These are phyloP conservation scores for Channa striata DNA, from an alignment of 2,797 vertebrate genomes.

Conservation along the genomic window DNA sequence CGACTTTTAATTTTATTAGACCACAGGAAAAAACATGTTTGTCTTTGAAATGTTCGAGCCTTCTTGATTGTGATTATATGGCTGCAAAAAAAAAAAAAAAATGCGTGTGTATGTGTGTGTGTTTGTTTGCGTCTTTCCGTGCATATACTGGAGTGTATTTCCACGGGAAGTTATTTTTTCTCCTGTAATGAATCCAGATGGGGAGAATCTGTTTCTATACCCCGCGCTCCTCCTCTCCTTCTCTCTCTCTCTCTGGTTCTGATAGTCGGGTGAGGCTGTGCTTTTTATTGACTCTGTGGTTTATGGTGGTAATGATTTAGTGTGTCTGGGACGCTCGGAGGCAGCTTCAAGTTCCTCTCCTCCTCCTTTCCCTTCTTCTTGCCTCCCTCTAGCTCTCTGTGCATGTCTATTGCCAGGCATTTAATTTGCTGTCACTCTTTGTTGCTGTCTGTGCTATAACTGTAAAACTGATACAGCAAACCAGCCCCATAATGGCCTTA, in stretches of 20 bases:
- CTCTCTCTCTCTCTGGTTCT: slow-evolving; percentile 74
- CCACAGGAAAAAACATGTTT: slow-evolving; percentile 91
- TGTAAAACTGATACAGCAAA: slow-evolving; percentile 51
- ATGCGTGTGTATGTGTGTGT: slow-evolving; percentile 31
- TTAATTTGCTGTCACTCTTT: slow-evolving; percentile 72
- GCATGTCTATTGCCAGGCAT: slow-evolving; percentile 54
- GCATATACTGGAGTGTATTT: slow-evolving; percentile 55
- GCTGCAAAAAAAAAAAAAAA: slow-evolving; percentile 68
- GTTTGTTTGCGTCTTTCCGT: slow-evolving; percentile 7
- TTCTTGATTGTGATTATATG: slow-evolving; percentile 84
- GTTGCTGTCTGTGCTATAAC: slow-evolving; percentile 56
- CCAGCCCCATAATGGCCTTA: slow-evolving; percentile 30
- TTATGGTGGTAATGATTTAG: slow-evolving; percentile 85
- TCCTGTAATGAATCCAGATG: slow-evolving; percentile 87
- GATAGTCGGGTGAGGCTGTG: slow-evolving; percentile 79
- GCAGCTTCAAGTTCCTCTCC: slow-evolving; percentile 77
- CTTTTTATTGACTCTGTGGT: slow-evolving; percentile 83
- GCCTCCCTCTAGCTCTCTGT: slow-evolving; percentile 28
- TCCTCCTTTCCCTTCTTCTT: slow-evolving; percentile 40
- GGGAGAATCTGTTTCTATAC: slow-evolving; percentile 80
- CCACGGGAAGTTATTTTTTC: slow-evolving; percentile 80
- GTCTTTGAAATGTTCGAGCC: slow-evolving; percentile 88
- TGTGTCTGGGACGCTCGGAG: slow-evolving; percentile 76
- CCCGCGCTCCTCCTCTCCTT: slow-evolving; percentile 64
- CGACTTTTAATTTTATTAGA: slow-evolving; percentile 88